Percentiles rank a stretch among this genome's conserved stretches.
These are phyloP conservation scores for Leptura quadrifasciata DNA, from an alignment of 2,888 invertebrate genomes.

Conservation along the genomic window DNA sequence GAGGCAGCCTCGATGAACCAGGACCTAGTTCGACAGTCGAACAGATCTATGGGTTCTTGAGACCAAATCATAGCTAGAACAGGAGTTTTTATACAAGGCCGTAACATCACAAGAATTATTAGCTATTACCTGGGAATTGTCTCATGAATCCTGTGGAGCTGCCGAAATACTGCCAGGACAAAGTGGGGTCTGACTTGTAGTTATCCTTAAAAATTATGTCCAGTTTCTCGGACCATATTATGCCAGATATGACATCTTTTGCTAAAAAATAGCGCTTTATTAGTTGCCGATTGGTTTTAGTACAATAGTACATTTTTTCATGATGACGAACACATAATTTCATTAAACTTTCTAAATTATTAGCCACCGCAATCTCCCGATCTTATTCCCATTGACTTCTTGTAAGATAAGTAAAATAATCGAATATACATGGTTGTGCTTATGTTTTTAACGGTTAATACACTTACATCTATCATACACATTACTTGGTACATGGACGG, in stretches of 20 bases:
- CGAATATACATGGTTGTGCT: too few relatives aligned
- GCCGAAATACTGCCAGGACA: constrained; percentile 99
- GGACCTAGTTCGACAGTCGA: constrained; percentile 94
- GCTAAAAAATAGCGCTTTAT: constrained; percentile 75
- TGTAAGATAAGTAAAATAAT: too few relatives aligned
- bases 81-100: not conserved
- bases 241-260: constrained; percentile 90
- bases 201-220: constrained; percentile 93
- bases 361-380: too few relatives aligned
- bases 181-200: constrained; percentile 88
- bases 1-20: constrained; percentile 99
- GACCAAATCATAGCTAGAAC: constrained; percentile 85
- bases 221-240: constrained; percentile 96
- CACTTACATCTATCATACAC: constrained; percentile 90
- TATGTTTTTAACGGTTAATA: not conserved
- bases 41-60: constrained; percentile 90
- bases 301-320: too few relatives aligned
- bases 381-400: too few relatives aligned
- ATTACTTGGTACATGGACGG: constrained; percentile 96
- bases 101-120: not conserved
- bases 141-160: constrained; percentile 98
- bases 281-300: too few relatives aligned
- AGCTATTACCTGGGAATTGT: constrained; percentile 89
- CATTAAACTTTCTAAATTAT: not conserved
- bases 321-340: too few relatives aligned